Evolutionary conservation across 30 jellyfish, hydroid and myxozoan species (phyloP), one percentile per base, ranked within the genome.

Genomic region (Cassiopea xamachana): DNA sequence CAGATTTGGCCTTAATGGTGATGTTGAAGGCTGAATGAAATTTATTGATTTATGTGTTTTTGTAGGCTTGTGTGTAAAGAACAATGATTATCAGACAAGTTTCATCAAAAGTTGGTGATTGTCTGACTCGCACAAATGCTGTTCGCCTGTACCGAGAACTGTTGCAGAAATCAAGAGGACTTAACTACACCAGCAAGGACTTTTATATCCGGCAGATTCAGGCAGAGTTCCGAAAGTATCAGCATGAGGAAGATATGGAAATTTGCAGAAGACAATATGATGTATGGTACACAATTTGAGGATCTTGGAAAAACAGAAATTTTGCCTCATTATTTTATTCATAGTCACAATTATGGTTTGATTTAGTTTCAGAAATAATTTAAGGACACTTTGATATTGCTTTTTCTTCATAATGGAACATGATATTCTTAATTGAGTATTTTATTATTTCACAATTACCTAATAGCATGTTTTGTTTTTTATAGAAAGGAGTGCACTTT

Each of bases 101-200:
- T 51, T n/a, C 80, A 27, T 16, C 80, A 71, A 19, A 71, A 19
- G 55, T 27, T 16, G 27, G 15, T 1, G 16, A 8, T 10, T 18
- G 80, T 43, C 80, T 81, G 51, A 43, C 86, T 7, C 70, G 45
- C 6, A 73, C 82, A 16, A 84, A 71, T 84, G 92, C 51, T 39
- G 75, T 84, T n/a, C 72, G 64, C 48, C 88, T 86, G 17, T 86
- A 86, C 59, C 72, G 93, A 39, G 68, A 74, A 27, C 60, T 86
- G 78, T 48, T 86, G 67, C 39, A 47, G 69, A 17, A 46, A 5
- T 86, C 93, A 60, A 43, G 83, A 59, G 7, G 59, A n/a, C 81
- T 86, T 81, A 58, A 48, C 15, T 86, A 86, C 69, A 73, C 93
- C 1, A 76, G 64, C 87, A 86, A 86, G 55, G 93, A 58, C 50